Conservation (phyloP, 92 coral and sea anemone species). For the Meandrina meandrites region DNA sequence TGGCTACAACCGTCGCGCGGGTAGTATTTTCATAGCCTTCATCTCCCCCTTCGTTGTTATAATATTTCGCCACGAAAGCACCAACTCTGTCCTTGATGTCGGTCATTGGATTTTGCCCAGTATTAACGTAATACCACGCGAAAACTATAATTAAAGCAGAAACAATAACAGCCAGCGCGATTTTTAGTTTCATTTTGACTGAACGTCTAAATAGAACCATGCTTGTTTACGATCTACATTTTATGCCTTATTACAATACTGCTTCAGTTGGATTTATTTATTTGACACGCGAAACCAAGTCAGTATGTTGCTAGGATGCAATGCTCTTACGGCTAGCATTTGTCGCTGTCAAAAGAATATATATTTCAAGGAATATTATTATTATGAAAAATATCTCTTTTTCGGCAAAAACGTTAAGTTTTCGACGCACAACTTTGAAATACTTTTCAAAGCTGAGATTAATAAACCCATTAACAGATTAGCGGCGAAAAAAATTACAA, state of each 20-base stretch:
- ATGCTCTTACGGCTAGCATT: slow-evolving; percentile 8
- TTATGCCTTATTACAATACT: not conserved
- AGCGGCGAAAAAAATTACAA: not conserved
- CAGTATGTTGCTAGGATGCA: slow-evolving; percentile 12
- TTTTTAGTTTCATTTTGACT: slow-evolving; percentile 24
- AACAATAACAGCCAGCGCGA: not conserved
- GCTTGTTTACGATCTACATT: not conserved
- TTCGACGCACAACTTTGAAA: not conserved
- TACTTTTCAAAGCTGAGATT: no score
- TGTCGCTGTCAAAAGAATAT: not conserved
- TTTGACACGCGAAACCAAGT: not conserved
- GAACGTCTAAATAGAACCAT: slow-evolving; percentile 24
- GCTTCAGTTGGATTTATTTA: not conserved
- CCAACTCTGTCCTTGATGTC: not conserved
- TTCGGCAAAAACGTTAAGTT: no score
- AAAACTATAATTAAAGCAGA: not conserved
- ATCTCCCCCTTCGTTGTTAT: not conserved
- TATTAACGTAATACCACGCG: slow-evolving; percentile 35
- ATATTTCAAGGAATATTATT: not conserved
- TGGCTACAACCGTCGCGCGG: not conserved
- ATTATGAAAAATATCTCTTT: not conserved
- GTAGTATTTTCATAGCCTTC: not conserved
- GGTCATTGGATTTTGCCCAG: slow-evolving; percentile 20
- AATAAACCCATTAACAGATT: not conserved
- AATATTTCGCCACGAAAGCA: slow-evolving; percentile 7